A percentile compares a stretch with the other conserved stretches of the same genome.
These are phyloP conservation scores for Prostheceraeus crozeri DNA, from an alignment of 2,888 invertebrate species.

Conservation along the genomic window DNA sequence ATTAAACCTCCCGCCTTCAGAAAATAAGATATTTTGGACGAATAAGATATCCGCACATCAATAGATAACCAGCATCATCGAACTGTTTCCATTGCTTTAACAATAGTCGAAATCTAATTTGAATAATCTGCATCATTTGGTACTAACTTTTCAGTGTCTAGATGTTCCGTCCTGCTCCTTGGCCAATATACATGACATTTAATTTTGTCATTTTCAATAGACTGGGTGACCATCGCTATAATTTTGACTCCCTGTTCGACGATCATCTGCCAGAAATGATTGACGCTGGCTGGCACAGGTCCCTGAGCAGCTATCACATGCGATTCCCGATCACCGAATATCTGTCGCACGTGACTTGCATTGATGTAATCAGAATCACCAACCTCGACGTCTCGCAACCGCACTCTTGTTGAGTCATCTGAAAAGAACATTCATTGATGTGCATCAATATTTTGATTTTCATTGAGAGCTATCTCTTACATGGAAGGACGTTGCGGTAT, in stretches of 20 bases:
- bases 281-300: background rate
- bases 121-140: too few relatives aligned
- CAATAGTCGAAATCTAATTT: too few relatives aligned
- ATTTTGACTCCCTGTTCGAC: slow-evolving; percentile 22
- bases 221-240: slow-evolving; percentile 3
- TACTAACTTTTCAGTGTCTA: too few relatives aligned
- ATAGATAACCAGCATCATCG: too few relatives aligned
- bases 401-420: slow-evolving; percentile 16
- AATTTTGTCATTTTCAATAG: background rate
- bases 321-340: background rate
- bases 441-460: background rate
- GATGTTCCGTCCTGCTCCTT: too few relatives aligned
- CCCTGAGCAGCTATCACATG: background rate
- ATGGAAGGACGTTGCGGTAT: slow-evolving; percentile 25
- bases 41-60: too few relatives aligned
- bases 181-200: slow-evolving; percentile 22
- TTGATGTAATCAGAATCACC: slow-evolving; percentile 1
- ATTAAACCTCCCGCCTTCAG: too few relatives aligned
- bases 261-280: slow-evolving; percentile 19
- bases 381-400: background rate
- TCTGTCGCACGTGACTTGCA: slow-evolving; percentile 4
- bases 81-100: too few relatives aligned
- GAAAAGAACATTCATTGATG: background rate
- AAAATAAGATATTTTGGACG: too few relatives aligned
- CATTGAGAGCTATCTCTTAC: slow-evolving; percentile 11